A percentile compares a stretch with the other conserved stretches of the same genome.
phyloP scores from a whole-genome alignment of 2,888 invertebrate species.

The Creontiades dilutus region DNA sequence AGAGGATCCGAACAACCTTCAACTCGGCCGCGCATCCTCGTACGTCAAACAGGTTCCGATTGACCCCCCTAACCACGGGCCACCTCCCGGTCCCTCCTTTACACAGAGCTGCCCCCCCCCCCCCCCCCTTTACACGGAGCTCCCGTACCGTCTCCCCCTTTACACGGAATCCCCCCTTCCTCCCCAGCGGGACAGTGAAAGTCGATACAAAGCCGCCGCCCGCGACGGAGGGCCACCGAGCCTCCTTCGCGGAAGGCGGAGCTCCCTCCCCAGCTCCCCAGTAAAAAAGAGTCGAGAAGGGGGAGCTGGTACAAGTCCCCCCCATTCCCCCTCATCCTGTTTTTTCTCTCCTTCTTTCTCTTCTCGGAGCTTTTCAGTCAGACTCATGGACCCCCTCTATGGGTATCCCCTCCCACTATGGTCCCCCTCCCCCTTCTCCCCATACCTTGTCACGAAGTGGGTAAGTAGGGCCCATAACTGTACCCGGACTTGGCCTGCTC shows the following conservation, averaged over 20 bases:
- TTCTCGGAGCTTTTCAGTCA: neutral
- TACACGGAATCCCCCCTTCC: neutral
- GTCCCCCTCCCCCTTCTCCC: neutral
- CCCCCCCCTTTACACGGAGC: no score
- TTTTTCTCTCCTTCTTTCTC: neutral
- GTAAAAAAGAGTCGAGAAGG: no score
- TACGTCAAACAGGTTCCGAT: constrained; percentile 27
- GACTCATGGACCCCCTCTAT: neutral
- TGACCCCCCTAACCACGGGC: constrained; percentile 3
- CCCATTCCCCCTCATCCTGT: neutral
- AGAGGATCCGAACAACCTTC: neutral
- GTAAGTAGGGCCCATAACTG: constrained; percentile 70
- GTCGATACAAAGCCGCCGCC: neutral
- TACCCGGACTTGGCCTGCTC: constrained; percentile 71
- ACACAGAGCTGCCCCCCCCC: neutral
- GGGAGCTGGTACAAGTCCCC: neutral
- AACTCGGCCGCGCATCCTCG: constrained; percentile 42
- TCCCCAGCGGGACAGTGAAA: constrained; percentile 6
- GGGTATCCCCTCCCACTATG: neutral
- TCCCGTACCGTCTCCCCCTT: no score
- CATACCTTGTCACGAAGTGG: constrained; percentile 54
- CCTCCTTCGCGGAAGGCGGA: neutral
- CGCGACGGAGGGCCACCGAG: constrained; percentile 15
- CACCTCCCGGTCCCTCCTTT: neutral
- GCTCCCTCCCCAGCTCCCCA: neutral